phyloP scores from a whole-genome alignment of 1,140 invertebrate genomes.

The Andricus grossulariae region DNA sequence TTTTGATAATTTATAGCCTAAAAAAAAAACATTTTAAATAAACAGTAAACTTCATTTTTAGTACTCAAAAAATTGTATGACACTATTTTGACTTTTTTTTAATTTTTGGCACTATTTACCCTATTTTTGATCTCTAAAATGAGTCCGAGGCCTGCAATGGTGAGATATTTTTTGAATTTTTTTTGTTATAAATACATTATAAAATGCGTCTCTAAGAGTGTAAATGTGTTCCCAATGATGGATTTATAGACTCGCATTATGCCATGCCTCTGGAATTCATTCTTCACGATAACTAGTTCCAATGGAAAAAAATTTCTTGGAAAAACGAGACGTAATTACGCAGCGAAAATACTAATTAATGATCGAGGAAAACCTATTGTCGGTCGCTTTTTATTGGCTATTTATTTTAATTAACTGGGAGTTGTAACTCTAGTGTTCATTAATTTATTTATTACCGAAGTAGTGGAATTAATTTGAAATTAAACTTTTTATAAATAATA shows the following conservation, averaged over 20 bases:
- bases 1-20: too few relatives aligned
- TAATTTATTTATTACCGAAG: neutral
- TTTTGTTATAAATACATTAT: too few relatives aligned
- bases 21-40: too few relatives aligned
- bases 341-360: neutral
- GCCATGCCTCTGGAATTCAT: slow-evolving; percentile 5
- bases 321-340: slow-evolving; percentile 7
- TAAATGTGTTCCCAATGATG: neutral
- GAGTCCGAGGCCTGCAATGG: too few relatives aligned
- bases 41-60: too few relatives aligned
- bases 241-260: neutral
- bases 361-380: slow-evolving; percentile 8
- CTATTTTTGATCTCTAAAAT: too few relatives aligned
- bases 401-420: slow-evolving; percentile 9
- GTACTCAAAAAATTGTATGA: too few relatives aligned
- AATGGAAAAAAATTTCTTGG: neutral
- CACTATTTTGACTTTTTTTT: too few relatives aligned
- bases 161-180: too few relatives aligned
- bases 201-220: neutral
- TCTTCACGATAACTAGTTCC: slow-evolving; percentile 4
- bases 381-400: neutral
- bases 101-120: too few relatives aligned
- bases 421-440: neutral
- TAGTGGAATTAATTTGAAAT: neutral
- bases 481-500: too few relatives aligned